These are phyloP conservation scores for Nanorana parkeri DNA, from an alignment of 2,113 vertebrate genomes.

Conservation along the genomic window DNA sequence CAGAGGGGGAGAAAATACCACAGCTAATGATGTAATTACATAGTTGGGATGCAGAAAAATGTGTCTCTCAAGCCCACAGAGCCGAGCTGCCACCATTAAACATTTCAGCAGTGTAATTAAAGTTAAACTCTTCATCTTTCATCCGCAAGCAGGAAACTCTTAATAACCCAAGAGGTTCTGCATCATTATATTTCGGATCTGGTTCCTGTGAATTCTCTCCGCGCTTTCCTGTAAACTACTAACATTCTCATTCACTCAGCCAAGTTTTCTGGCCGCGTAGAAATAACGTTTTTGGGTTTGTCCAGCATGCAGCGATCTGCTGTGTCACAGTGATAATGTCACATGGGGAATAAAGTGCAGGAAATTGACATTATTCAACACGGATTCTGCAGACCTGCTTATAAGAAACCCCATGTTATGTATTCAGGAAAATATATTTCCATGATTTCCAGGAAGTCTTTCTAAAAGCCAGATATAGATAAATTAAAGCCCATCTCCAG, in stretches of 20 bases:
- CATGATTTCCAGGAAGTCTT: neutral
- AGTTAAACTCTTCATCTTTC: conserved; percentile 64
- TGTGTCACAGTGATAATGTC: conserved; percentile 42
- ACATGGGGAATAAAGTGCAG: conserved; percentile 37
- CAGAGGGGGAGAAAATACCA: neutral
- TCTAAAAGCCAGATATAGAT: no score
- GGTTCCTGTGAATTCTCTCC: conserved; percentile 67
- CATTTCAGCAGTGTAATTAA: conserved; percentile 54
- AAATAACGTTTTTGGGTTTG: neutral
- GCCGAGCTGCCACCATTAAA: conserved; percentile 58
- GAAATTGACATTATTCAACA: neutral
- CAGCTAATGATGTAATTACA: conserved; percentile 10
- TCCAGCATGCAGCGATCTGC: neutral
- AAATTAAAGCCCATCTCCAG: no score
- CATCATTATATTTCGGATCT: conserved; percentile 64
- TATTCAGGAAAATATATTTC: neutral
- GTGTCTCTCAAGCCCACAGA: conserved; percentile 57
- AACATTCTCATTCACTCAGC: conserved; percentile 56
- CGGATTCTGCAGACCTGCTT: neutral
- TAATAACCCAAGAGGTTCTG: conserved; percentile 61
- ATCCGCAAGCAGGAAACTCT: conserved; percentile 66
- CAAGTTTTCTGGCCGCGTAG: conserved; percentile 34
- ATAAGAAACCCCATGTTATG: neutral
- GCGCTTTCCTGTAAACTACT: conserved; percentile 65
- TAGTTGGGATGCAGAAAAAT: conserved; percentile 51